Percentiles rank a stretch among this genome's conserved stretches.
phyloP scores from a whole-genome alignment of 2,797 vertebrate species.

The Sebastes kiyomatsui region DNA sequence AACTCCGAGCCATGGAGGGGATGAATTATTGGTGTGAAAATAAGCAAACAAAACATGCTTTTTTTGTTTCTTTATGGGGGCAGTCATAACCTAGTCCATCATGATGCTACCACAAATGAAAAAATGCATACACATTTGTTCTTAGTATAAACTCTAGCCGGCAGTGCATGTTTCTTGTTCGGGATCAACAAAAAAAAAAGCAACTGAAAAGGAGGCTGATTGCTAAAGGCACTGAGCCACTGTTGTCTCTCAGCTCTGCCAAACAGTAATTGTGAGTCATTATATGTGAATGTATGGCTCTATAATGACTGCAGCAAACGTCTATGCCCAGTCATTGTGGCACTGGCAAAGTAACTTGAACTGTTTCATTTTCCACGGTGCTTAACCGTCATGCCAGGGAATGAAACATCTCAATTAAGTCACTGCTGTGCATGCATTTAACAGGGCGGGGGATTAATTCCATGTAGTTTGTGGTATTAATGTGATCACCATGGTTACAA shows the following conservation, averaged over 20 bases:
- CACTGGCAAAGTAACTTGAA: slow-evolving; percentile 1
- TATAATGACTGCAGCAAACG: slow-evolving; percentile 26
- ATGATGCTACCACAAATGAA: slow-evolving; percentile 8
- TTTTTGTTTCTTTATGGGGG: background rate
- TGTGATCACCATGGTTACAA: background rate
- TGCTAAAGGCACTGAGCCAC: slow-evolving; percentile 45
- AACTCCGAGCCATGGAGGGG: background rate
- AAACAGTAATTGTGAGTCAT: slow-evolving; percentile 45
- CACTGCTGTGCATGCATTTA: background rate
- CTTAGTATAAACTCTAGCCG: background rate
- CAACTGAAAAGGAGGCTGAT: slow-evolving; percentile 20
- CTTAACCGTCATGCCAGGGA: slow-evolving; percentile 5
- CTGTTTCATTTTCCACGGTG: slow-evolving; percentile 15
- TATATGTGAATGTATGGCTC: slow-evolving; percentile 44
- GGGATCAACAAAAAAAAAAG: slow-evolving; percentile 14
- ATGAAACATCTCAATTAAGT: slow-evolving; percentile 18
- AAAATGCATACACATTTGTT: slow-evolving; percentile 9
- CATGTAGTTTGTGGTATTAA: background rate
- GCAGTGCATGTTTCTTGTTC: background rate
- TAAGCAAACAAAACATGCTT: slow-evolving; percentile 1
- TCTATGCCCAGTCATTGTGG: slow-evolving; percentile 8
- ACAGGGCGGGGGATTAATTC: background rate
- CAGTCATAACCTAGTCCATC: background rate
- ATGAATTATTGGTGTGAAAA: slow-evolving; percentile 18
- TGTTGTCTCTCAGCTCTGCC: slow-evolving; percentile 42